Evolutionary conservation across 92 coral and sea anemone genomes (phyloP).

Genomic region (Porites cylindrica): DNA sequence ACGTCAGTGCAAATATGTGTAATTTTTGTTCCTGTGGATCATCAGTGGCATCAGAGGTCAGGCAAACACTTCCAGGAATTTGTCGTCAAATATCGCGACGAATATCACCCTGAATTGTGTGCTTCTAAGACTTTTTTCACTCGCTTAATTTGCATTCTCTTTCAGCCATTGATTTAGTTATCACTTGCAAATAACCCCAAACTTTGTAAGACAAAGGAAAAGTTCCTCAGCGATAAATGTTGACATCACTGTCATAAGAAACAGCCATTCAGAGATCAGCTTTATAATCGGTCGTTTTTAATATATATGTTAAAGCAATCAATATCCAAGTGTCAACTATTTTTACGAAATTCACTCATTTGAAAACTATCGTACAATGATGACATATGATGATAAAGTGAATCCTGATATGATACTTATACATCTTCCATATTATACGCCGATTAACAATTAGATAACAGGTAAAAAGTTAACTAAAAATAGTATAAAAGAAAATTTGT

Average conservation of each 20-base stretch:
- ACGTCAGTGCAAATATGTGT: slow-evolving; percentile 35
- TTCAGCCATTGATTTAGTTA: neutral
- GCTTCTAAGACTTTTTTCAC: neutral
- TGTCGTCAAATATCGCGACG: neutral
- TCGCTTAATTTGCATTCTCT: neutral
- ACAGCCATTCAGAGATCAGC: slow-evolving; percentile 16
- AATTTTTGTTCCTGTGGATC: slow-evolving; percentile 2
- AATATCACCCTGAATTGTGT: neutral
- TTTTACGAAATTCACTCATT: neutral
- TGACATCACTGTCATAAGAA: slow-evolving; percentile 14
- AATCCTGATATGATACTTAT: too few relatives aligned
- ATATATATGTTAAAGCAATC: neutral
- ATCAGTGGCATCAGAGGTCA: slow-evolving; percentile 15
- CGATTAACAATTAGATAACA: too few relatives aligned
- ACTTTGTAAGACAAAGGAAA: slow-evolving; percentile 27
- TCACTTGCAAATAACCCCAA: slow-evolving; percentile 10
- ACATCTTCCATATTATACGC: too few relatives aligned
- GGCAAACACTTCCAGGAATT: slow-evolving; percentile 3
- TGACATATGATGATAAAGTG: neutral
- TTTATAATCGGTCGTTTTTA: neutral
- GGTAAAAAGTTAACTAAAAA: too few relatives aligned
- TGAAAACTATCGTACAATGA: neutral
- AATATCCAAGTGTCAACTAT: slow-evolving; percentile 4
- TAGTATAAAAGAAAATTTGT: too few relatives aligned
- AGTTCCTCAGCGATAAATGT: neutral